These are phyloP conservation scores for Coilia nasus DNA, from an alignment of 2,797 vertebrate species.

Conservation along the genomic window DNA sequence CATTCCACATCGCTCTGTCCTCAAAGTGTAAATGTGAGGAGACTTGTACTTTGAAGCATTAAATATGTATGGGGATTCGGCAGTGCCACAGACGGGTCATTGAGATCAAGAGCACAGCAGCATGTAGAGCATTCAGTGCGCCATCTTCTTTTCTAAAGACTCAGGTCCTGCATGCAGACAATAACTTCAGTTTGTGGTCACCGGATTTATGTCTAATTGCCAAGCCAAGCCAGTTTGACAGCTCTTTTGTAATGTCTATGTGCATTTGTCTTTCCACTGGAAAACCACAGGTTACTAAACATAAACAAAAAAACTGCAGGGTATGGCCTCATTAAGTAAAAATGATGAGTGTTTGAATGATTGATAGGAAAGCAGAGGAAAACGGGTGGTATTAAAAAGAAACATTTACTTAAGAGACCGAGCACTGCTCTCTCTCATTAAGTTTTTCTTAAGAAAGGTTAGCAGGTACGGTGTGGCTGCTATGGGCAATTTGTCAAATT, in stretches of 20 bases:
- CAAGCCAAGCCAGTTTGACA: neutral
- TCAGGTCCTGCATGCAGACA: neutral
- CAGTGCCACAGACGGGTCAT: conserved; percentile 5
- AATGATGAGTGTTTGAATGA: neutral
- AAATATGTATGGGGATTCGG: neutral
- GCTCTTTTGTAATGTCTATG: neutral
- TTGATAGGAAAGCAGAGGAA: neutral
- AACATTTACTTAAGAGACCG: neutral
- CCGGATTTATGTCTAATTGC: neutral
- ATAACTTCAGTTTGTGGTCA: neutral
- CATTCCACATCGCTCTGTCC: neutral
- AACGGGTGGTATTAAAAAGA: neutral
- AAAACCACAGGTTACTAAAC: neutral
- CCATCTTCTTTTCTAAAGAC: neutral
- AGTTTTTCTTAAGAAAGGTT: neutral
- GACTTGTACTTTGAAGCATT: neutral
- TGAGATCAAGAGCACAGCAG: neutral
- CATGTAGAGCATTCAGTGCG: neutral
- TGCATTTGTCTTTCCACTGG: no score
- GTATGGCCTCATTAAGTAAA: neutral
- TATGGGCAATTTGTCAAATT: neutral
- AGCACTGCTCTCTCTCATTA: neutral
- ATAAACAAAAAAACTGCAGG: neutral
- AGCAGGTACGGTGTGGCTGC: neutral
- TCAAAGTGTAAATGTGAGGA: conserved; percentile 3